Evolutionary conservation across 2,888 invertebrate genomes (phyloP).

Genomic region (Megastigmus dorsalis): DNA sequence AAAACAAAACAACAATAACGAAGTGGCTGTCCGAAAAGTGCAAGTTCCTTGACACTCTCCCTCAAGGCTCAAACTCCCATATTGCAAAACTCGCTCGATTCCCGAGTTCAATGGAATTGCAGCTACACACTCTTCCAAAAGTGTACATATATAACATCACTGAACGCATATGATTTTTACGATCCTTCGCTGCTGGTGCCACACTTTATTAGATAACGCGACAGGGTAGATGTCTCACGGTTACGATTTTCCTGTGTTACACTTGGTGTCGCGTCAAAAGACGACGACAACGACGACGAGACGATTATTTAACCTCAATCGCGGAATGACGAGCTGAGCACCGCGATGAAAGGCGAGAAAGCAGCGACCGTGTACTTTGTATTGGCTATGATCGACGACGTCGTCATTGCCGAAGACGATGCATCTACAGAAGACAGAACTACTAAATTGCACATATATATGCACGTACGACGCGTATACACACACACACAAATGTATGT

Average conservation of each 20-base stretch:
- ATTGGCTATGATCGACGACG: background rate
- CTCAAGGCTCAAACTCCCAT: background rate
- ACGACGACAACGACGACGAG: no score
- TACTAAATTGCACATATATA: no score
- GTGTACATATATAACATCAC: background rate
- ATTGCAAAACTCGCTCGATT: background rate
- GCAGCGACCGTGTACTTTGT: background rate
- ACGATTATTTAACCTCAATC: conserved; percentile 4
- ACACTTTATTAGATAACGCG: background rate
- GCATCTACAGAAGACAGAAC: background rate
- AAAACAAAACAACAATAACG: no score
- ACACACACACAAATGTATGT: background rate
- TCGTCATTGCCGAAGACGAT: background rate
- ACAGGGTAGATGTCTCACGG: no score
- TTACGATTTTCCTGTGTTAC: no score
- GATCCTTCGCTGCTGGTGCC: no score
- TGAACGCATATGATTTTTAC: background rate
- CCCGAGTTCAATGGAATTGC: no score
- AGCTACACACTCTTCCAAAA: background rate
- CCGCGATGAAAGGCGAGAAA: background rate
- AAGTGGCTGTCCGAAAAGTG: background rate
- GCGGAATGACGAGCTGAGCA: background rate
- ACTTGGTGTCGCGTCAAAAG: no score
- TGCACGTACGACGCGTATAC: background rate
- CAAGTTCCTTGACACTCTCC: background rate